Percentiles rank a stretch among this genome's conserved stretches.
Conservation (phyloP, 2,113 vertebrate genomes). For the Lagopus muta region DNA sequence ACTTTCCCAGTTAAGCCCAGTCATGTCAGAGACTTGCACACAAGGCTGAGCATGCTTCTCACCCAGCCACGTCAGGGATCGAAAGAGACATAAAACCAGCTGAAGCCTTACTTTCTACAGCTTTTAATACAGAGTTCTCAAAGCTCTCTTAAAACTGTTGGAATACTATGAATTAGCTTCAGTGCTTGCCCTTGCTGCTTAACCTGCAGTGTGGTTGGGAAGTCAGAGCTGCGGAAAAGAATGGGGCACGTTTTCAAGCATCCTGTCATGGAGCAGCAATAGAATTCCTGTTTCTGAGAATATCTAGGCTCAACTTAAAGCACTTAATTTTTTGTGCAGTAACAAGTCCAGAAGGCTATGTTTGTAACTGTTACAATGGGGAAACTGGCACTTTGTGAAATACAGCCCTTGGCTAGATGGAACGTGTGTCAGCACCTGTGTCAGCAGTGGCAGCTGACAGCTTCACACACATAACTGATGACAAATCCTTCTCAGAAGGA, state of each 20-base stretch:
- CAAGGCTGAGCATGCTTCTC: background rate
- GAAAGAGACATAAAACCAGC: background rate
- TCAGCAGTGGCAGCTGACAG: background rate
- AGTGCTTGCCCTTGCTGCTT: background rate
- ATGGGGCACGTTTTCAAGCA: background rate
- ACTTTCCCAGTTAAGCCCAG: background rate
- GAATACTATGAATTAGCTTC: background rate
- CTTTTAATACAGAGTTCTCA: background rate
- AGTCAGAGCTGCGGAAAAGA: background rate
- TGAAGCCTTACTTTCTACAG: background rate
- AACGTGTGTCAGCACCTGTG: background rate
- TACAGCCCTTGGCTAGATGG: fast-evolving
- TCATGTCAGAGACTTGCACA: background rate
- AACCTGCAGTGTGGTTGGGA: background rate
- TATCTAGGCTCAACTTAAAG: background rate
- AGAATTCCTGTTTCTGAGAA: background rate
- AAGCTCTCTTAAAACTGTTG: background rate
- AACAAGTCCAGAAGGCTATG: background rate
- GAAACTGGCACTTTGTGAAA: background rate
- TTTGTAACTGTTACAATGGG: background rate
- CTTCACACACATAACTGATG: background rate
- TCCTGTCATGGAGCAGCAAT: background rate
- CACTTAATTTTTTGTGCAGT: background rate
- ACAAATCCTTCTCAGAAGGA: background rate
- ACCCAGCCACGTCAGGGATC: too few species aligned